Conservation (phyloP, 2,113 vertebrate species). For the Siniperca chuatsi region DNA sequence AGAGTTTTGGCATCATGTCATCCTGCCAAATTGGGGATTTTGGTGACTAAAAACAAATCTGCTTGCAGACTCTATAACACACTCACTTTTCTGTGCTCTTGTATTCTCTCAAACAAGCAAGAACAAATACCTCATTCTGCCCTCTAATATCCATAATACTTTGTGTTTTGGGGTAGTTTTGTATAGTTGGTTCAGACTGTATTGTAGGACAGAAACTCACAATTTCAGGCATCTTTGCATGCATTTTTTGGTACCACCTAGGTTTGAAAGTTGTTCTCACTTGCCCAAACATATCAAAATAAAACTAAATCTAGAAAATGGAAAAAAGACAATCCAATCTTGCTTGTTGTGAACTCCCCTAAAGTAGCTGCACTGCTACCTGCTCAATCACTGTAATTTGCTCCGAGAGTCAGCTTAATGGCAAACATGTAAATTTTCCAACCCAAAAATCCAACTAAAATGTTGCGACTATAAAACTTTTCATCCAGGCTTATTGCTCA, state of each 20-base stretch:
- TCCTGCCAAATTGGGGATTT: slow-evolving; percentile 56
- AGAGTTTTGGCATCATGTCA: slow-evolving; percentile 29
- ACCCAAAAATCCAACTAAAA: slow-evolving; percentile 28
- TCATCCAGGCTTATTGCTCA: slow-evolving; percentile 25
- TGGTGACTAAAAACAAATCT: slow-evolving; percentile 57
- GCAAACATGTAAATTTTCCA: slow-evolving; percentile 18
- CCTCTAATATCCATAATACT: background rate
- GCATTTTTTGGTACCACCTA: background rate
- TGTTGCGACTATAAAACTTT: slow-evolving; percentile 23
- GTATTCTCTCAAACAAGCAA: background rate
- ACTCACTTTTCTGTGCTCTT: background rate
- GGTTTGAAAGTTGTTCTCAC: background rate
- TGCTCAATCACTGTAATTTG: slow-evolving; percentile 25
- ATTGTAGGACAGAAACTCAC: background rate
- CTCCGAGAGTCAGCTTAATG: slow-evolving; percentile 1
- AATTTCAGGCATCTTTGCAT: too few species aligned
- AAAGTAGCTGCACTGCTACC: background rate
- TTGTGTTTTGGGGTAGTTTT: too few species aligned
- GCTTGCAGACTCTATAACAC: slow-evolving; percentile 6
- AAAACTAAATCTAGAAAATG: background rate
- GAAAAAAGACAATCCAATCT: background rate
- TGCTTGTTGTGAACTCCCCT: background rate
- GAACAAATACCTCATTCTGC: background rate
- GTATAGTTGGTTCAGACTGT: too few species aligned
- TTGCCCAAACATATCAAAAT: background rate